Evolutionary conservation across 2,888 invertebrate genomes (phyloP).

Genomic region (Drosophila suboccidentalis): DNA sequence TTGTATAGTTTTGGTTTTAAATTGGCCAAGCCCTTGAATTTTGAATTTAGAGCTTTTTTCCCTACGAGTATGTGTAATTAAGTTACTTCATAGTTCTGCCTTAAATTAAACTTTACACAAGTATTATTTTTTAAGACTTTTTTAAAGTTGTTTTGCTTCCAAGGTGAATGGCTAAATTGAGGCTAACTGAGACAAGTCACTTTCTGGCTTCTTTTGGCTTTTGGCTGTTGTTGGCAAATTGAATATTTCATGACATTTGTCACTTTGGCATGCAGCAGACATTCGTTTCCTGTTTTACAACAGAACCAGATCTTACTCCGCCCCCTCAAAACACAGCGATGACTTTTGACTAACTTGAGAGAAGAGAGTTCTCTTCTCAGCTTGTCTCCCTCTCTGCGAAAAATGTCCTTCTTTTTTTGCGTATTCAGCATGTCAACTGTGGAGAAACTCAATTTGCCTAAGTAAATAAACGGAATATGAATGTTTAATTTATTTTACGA

Average conservation of each 20-base stretch:
- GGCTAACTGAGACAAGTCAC: neutral
- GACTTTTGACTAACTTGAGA: conserved; percentile 32
- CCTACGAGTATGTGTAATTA: too few species aligned
- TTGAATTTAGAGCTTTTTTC: too few species aligned
- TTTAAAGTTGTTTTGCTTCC: neutral
- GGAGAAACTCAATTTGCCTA: conserved; percentile 78
- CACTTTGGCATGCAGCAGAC: conserved; percentile 74
- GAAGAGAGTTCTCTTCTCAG: conserved; percentile 9
- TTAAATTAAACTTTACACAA: neutral
- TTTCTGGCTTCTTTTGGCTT: conserved; percentile 6
- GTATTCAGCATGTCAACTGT: conserved; percentile 76
- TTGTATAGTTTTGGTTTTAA: too few species aligned
- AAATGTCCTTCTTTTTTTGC: conserved; percentile 44
- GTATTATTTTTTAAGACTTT: neutral
- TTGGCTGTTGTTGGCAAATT: conserved; percentile 57
- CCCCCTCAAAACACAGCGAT: conserved; percentile 12
- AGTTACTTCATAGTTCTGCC: neutral
- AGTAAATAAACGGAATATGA: conserved; percentile 81
- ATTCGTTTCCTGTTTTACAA: conserved; percentile 74
- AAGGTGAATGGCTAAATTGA: neutral
- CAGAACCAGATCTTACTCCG: conserved; percentile 24
- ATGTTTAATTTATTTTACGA: conserved; percentile 78
- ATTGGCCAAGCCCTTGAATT: too few species aligned
- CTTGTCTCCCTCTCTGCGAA: neutral
- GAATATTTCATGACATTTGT: conserved; percentile 76